Evolutionary conservation across 53 echinoderm and acorn worm species (phyloP).

Genomic region (Zoroaster sp.): DNA sequence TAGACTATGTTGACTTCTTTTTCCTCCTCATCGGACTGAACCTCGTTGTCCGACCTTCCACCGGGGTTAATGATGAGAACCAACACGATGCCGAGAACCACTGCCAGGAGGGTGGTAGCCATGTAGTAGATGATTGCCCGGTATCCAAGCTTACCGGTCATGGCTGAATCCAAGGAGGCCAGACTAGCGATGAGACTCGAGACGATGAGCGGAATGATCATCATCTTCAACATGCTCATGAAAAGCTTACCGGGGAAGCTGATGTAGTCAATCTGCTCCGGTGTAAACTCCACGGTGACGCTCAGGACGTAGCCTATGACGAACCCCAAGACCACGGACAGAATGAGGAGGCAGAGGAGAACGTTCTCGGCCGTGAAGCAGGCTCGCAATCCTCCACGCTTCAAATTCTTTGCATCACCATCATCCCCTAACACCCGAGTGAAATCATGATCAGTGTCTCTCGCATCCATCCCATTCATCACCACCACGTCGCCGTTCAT

Average conservation of each 20-base stretch:
- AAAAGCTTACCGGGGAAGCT: constrained; percentile 93
- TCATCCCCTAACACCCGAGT: not conserved
- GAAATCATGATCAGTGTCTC: not conserved
- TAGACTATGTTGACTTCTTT: constrained; percentile 80
- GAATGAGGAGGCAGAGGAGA: constrained; percentile 79
- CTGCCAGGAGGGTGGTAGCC: constrained; percentile 89
- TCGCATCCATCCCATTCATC: not conserved
- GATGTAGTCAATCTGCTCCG: constrained; percentile 85
- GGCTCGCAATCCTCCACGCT: constrained; percentile 18
- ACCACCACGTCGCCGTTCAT: not conserved
- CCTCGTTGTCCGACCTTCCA: constrained; percentile 37
- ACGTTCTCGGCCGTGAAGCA: constrained; percentile 78
- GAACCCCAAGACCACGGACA: constrained; percentile 84
- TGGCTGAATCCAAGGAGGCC: constrained; percentile 84
- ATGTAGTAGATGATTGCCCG: constrained; percentile 88
- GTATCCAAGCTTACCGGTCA: constrained; percentile 92
- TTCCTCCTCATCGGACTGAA: constrained; percentile 56
- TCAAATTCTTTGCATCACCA: not conserved
- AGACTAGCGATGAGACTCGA: constrained; percentile 86
- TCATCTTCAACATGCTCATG: constrained; percentile 99
- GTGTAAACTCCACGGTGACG: constrained; percentile 67
- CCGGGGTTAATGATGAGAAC: constrained; percentile 86
- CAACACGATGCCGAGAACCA: constrained; percentile 82
- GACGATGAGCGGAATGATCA: constrained; percentile 95
- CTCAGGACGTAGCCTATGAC: constrained; percentile 83